phyloP scores from a whole-genome alignment of 2,797 vertebrate species.

The Enteromius fasciolatus region DNA sequence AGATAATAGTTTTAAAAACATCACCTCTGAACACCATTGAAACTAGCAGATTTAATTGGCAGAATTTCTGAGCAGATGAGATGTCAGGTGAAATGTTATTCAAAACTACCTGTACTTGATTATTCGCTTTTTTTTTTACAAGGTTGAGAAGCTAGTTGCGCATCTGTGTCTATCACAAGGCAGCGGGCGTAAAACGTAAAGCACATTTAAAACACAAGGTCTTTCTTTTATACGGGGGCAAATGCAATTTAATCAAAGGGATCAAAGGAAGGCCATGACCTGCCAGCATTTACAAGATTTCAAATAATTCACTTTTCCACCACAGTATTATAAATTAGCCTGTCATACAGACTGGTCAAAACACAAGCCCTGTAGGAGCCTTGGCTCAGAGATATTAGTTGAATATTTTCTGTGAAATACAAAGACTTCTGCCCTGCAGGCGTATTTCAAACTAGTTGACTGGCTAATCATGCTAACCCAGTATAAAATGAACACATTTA shows the following conservation, averaged over 20 bases:
- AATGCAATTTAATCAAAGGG: conserved; percentile 83
- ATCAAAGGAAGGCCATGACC: conserved; percentile 74
- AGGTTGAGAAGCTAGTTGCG: conserved; percentile 28
- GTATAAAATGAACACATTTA: conserved; percentile 55
- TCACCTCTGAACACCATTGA: neutral
- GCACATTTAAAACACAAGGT: conserved; percentile 63
- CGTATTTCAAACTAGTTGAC: conserved; percentile 63
- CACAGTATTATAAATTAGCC: conserved; percentile 79
- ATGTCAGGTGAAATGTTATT: conserved; percentile 9
- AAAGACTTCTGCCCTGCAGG: conserved; percentile 62
- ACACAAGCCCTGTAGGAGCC: conserved; percentile 62
- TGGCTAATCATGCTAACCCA: conserved; percentile 52
- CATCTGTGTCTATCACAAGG: neutral
- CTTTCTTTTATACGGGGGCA: conserved; percentile 79
- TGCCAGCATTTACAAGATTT: conserved; percentile 76
- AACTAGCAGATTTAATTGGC: neutral
- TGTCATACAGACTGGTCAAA: conserved; percentile 53
- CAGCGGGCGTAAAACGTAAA: conserved; percentile 55
- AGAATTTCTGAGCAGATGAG: neutral
- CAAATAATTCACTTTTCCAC: conserved; percentile 77
- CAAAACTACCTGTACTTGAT: neutral
- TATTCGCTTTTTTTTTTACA: neutral
- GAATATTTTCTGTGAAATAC: conserved; percentile 63
- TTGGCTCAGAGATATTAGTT: conserved; percentile 56
- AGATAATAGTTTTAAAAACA: neutral